These are phyloP conservation scores for Lymantria monacha DNA, from an alignment of 2,888 invertebrate species.

Conservation along the genomic window DNA sequence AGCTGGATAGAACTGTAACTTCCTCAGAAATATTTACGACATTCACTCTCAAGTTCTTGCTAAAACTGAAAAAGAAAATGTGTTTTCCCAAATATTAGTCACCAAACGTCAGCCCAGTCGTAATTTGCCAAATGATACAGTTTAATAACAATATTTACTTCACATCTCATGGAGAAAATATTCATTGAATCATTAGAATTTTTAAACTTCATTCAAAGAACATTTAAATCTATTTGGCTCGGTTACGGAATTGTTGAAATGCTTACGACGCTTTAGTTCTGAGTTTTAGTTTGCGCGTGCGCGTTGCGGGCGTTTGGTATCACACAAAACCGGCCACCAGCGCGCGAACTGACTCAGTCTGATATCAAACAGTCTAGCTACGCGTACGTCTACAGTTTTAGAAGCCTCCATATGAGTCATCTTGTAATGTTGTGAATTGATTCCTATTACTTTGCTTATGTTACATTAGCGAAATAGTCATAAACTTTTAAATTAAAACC, in stretches of 20 bases:
- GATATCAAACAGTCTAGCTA: conserved; percentile 77
- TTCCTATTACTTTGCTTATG: conserved; percentile 34
- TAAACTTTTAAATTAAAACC: conserved; percentile 36
- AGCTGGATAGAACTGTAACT: not conserved
- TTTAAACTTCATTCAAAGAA: conserved; percentile 41
- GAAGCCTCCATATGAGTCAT: conserved; percentile 68
- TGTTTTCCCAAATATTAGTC: conserved; percentile 30
- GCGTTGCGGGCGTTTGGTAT: conserved; percentile 57
- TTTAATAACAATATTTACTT: conserved; percentile 40
- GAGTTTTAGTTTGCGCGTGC: conserved; percentile 62
- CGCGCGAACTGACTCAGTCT: conserved; percentile 76
- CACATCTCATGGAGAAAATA: conserved; percentile 58
- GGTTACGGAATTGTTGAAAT: conserved; percentile 65
- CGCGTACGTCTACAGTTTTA: conserved; percentile 62
- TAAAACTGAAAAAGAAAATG: conserved; percentile 19
- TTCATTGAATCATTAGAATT: conserved; percentile 66
- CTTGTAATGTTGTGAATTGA: conserved; percentile 70
- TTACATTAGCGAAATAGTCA: conserved; percentile 52
- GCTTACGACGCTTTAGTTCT: conserved; percentile 54
- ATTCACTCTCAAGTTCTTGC: conserved; percentile 13
- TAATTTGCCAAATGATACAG: conserved; percentile 42
- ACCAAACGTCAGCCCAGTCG: conserved; percentile 14
- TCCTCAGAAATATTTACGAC: conserved; percentile 10
- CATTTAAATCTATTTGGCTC: conserved; percentile 64
- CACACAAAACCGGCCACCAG: conserved; percentile 74